Evolutionary conservation across 2,797 vertebrate genomes (phyloP).

Genomic region (Sebastes minor): DNA sequence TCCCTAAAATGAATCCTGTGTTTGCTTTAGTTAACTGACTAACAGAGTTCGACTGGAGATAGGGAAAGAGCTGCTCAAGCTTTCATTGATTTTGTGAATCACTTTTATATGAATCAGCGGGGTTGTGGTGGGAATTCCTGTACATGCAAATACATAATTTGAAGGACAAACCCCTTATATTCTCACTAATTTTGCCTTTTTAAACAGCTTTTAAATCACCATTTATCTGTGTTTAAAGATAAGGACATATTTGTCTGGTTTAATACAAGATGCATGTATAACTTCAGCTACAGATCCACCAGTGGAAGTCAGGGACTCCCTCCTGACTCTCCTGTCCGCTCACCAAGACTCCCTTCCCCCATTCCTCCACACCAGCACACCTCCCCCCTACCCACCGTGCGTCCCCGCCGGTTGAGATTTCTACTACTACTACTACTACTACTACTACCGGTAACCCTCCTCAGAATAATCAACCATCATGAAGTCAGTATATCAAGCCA

Average conservation of each 20-base stretch:
- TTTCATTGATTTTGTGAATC: not conserved
- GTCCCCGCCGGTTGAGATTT: conserved; percentile 23
- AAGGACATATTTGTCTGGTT: not conserved
- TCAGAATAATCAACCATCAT: not conserved
- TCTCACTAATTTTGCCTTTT: not conserved
- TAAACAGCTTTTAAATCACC: not conserved
- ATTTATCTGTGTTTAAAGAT: not conserved
- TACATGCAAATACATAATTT: not conserved
- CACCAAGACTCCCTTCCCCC: conserved; percentile 69
- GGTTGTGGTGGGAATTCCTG: not conserved
- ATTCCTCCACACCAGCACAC: conserved; percentile 39
- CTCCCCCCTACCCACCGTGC: conserved; percentile 18
- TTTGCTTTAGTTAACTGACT: not conserved
- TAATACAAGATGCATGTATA: not conserved
- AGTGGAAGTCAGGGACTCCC: conserved; percentile 26
- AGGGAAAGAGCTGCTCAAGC: not conserved
- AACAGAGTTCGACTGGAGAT: not conserved
- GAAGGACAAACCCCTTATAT: not conserved
- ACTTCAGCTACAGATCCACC: not conserved
- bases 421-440: not conserved
- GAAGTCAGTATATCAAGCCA: not conserved
- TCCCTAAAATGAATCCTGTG: not conserved
- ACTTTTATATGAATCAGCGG: not conserved
- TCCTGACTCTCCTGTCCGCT: conserved; percentile 4
- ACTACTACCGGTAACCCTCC: not conserved